Evolutionary conservation across 2,113 vertebrate species (phyloP).

Genomic region (Psilopsiagon aymara): DNA sequence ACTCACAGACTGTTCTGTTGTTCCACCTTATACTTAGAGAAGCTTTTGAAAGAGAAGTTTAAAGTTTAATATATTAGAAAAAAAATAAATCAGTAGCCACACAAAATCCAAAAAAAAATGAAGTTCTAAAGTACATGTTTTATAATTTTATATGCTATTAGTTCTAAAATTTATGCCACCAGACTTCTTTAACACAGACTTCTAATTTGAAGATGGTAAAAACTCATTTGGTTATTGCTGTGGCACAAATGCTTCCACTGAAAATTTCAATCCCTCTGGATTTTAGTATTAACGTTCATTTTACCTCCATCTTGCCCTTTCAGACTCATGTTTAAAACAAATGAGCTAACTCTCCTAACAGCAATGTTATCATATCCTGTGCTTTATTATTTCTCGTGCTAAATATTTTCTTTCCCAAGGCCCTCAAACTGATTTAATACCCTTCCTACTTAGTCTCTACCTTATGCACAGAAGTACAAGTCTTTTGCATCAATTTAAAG

Average conservation of each 20-base stretch:
- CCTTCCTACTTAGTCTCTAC: slow-evolving; percentile 33
- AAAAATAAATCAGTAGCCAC: background rate
- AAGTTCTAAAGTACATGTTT: background rate
- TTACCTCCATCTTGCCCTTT: slow-evolving; percentile 9
- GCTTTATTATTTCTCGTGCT: slow-evolving; percentile 50
- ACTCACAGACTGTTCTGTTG: slow-evolving; percentile 61
- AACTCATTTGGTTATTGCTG: background rate
- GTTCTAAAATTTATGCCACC: background rate
- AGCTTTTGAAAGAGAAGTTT: slow-evolving; percentile 10
- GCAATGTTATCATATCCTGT: slow-evolving; percentile 22
- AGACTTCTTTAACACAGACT: background rate
- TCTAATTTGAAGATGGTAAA: slow-evolving; percentile 24
- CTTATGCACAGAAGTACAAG: slow-evolving; percentile 52
- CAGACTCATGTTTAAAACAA: slow-evolving; percentile 26
- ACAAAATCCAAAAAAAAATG: background rate
- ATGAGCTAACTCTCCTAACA: slow-evolving; percentile 5
- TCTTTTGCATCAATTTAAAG: slow-evolving; percentile 70
- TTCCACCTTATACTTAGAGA: slow-evolving; percentile 14
- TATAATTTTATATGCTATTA: background rate
- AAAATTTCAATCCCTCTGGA: slow-evolving; percentile 15
- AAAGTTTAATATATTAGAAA: background rate
- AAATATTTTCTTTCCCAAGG: slow-evolving; percentile 57
- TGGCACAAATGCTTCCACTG: background rate
- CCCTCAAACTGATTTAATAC: slow-evolving; percentile 59
- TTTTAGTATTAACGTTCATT: slow-evolving; percentile 35